These are phyloP conservation scores for Trematocara nigrifrons DNA, from an alignment of 2,113 vertebrate species.

Conservation along the genomic window DNA sequence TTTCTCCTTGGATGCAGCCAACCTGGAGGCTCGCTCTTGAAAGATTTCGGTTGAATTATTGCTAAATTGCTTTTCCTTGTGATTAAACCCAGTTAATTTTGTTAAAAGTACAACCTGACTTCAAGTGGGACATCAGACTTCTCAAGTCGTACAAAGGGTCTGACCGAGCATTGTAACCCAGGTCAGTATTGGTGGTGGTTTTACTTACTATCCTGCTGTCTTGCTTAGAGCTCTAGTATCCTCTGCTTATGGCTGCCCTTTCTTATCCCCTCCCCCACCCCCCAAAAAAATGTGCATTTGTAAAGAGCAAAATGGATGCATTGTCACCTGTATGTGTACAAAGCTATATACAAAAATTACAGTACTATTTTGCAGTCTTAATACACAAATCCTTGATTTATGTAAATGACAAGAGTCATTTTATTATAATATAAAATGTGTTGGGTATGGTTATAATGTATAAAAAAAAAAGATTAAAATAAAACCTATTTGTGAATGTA, in stretches of 20 bases:
- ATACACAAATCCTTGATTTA: constrained; percentile 67
- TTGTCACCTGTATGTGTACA: constrained; percentile 64
- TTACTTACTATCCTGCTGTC: constrained; percentile 53
- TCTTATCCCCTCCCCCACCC: neutral
- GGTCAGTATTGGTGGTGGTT: constrained; percentile 56
- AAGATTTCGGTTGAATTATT: constrained; percentile 24
- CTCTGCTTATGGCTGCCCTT: constrained; percentile 63
- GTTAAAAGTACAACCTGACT: neutral
- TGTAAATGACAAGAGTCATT: constrained; percentile 71
- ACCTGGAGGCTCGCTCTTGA: constrained; percentile 5
- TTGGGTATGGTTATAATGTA: constrained; percentile 75
- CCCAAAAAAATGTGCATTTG: constrained; percentile 37
- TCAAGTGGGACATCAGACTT: neutral
- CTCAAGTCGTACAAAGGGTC: constrained; percentile 8
- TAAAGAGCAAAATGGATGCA: constrained; percentile 50
- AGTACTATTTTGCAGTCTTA: constrained; percentile 77
- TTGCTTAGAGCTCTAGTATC: constrained; percentile 61
- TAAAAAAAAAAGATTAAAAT: constrained; percentile 59
- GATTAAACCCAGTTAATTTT: neutral
- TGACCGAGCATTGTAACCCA: constrained; percentile 29
- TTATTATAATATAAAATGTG: constrained; percentile 74
- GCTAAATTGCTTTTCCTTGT: neutral
- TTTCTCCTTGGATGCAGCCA: constrained; percentile 24
- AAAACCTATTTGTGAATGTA: constrained; percentile 77
- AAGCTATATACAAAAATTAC: constrained; percentile 69